Conservation (phyloP, 2,888 invertebrate species). For the Drosophila mettleri region DNA sequence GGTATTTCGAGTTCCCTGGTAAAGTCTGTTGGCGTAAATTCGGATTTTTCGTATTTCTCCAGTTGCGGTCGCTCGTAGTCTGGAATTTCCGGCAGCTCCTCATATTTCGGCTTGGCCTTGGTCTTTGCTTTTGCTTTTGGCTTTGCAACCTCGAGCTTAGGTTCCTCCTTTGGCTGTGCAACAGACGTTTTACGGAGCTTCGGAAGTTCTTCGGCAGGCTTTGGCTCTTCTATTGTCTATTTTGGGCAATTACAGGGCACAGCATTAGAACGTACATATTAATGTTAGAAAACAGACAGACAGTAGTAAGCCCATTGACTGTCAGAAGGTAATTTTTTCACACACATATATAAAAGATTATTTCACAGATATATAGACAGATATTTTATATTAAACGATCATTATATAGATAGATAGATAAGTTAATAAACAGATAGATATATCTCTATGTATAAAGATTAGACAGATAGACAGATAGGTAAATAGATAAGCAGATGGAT, state of each 20-base stretch:
- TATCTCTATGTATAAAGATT: neutral
- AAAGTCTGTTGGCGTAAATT: conserved; percentile 85
- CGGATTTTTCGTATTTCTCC: conserved; percentile 88
- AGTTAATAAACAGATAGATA: neutral
- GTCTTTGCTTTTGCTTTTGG: conserved; percentile 79
- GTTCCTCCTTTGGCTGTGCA: conserved; percentile 80
- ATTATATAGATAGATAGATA: conserved; percentile 5
- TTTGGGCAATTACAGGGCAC: conserved; percentile 5
- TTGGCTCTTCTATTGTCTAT: conserved; percentile 80
- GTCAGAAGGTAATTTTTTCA: neutral
- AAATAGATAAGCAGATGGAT: conserved; percentile 1
- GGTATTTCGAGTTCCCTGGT: conserved; percentile 82
- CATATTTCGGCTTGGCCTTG: conserved; percentile 85
- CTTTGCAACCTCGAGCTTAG: conserved; percentile 77
- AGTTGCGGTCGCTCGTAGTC: conserved; percentile 92
- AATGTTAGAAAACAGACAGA: neutral
- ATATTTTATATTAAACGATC: neutral
- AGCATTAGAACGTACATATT: conserved; percentile 4
- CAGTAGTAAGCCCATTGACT: neutral
- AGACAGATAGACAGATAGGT: conserved; percentile 6
- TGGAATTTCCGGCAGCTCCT: conserved; percentile 88
- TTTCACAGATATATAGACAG: neutral
- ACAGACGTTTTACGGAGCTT: conserved; percentile 83
- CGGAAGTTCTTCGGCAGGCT: conserved; percentile 81
- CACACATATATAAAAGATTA: neutral